Base-by-base conservation (phyloP, 2,113 vertebrate species). In the Ochotona princeps region DNA sequence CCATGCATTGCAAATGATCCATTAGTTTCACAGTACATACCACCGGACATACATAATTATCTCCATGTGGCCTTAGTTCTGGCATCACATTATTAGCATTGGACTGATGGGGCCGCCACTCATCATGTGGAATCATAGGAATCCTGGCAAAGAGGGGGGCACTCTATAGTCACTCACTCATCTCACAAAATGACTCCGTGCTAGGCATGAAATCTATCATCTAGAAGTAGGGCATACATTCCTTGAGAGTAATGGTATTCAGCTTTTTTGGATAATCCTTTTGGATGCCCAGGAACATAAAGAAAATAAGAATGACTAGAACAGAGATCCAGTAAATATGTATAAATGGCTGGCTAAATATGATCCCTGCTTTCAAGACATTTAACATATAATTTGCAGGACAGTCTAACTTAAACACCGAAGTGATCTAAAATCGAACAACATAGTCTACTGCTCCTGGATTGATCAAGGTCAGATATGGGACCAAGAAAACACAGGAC, bases 241-340 rank as follows among this genome's bases (percentile, higher is more conserved):
- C 44, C 7, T 94, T 67, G 65, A 75, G 70, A 25, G 78, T 85
- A 60, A 91, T 83, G 74, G 32, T 87, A 44, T 44, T 44, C 38
- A 44, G 38, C 38, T 44, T 44, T 44, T 44, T 44, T 44, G 10
- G 49, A 1, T 1, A 95, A n/a, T 57, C 57, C 61, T 66, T 87
- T 60, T 70, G 30, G 28, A 75, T 72, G 69, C 1, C 8, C 23
- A 28, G 26, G 21, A 95, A 94, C 67, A 74, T 30, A 85, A 0
- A 72, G 6, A 82, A 92, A 79, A 85, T 83, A 93, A 92, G 78
- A 63, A 88, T 88, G 10, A 87, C 28, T 91, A 86, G 17, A 89
- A 82, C 65, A 73, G 25, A 92, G 15, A 90, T 44, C 74, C 26
- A 89, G 61, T 63, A 91, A 67, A 72, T 90, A 61, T 14, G 83